Evolutionary conservation across 2,113 vertebrate genomes (phyloP).

Genomic region (Etheostoma cragini): DNA sequence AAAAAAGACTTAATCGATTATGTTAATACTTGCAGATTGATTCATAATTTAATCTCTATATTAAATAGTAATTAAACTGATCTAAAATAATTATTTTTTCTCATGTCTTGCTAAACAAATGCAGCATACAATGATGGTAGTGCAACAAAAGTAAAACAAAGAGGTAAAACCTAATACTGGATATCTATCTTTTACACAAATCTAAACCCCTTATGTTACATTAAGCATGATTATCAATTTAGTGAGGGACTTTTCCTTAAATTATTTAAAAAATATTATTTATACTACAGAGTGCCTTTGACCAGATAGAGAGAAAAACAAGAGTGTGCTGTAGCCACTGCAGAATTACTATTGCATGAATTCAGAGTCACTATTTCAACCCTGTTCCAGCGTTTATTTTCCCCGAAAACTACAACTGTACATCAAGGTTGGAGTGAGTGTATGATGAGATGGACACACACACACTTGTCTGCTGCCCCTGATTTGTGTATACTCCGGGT

Average conservation of each 20-base stretch:
- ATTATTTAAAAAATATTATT: background rate
- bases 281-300: background rate
- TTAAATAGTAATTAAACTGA: background rate
- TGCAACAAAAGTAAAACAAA: background rate
- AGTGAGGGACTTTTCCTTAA: background rate
- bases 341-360: background rate
- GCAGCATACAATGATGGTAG: background rate
- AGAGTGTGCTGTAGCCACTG: background rate
- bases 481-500: conserved; percentile 66
- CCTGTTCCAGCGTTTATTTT: conserved; percentile 33
- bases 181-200: no score
- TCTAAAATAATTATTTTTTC: background rate
- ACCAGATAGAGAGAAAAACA: conserved; percentile 2
- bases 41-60: background rate
- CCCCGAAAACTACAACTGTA: conserved; percentile 38
- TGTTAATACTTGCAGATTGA: background rate
- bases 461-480: conserved; percentile 46
- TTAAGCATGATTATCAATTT: background rate
- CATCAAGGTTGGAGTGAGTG: conserved; percentile 46
- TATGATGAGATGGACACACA: conserved; percentile 39
- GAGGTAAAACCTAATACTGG: background rate
- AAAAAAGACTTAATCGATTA: background rate
- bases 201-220: background rate
- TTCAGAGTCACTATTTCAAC: conserved; percentile 1
- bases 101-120: background rate